Evolutionary conservation across 1,140 invertebrate genomes (phyloP).

Genomic region (Bombyx mandarina): DNA sequence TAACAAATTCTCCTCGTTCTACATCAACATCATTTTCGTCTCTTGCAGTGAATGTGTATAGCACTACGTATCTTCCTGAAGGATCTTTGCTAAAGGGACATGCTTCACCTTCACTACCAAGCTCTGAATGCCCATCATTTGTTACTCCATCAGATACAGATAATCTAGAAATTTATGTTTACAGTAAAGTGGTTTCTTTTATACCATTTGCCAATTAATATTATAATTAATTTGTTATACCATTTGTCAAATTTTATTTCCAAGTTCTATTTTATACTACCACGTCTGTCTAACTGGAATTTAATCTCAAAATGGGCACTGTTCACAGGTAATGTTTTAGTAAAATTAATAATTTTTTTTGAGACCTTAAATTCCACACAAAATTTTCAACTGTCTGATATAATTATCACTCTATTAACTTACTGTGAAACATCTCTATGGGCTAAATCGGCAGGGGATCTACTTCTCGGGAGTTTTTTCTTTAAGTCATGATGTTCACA

Average conservation of each 20-base stretch:
- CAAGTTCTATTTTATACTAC: no score
- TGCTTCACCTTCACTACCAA: conserved; percentile 63
- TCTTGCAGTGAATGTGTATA: conserved; percentile 92
- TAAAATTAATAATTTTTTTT: no score
- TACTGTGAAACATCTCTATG: conserved; percentile 71
- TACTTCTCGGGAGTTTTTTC: conserved; percentile 83
- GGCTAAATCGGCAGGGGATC: conserved; percentile 66
- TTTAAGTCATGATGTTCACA: conserved; percentile 74
- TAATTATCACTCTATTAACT: conserved; percentile 17
- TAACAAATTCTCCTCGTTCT: conserved; percentile 94
- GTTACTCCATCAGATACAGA: conserved; percentile 67
- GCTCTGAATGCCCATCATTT: conserved; percentile 58
- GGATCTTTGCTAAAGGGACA: conserved; percentile 94
- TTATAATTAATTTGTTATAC: no score
- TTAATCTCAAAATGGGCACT: no score
- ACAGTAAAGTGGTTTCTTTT: not conserved
- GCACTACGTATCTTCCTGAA: conserved; percentile 89
- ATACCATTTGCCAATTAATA: no score
- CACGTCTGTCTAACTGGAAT: no score
- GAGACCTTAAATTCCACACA: no score
- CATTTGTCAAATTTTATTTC: no score
- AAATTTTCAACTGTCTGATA: no score
- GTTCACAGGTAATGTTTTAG: no score
- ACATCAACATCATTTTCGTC: conserved; percentile 97
- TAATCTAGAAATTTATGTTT: conserved; percentile 37